phyloP scores from a whole-genome alignment of 1,140 invertebrate genomes.

The Pectinophora gossypiella region DNA sequence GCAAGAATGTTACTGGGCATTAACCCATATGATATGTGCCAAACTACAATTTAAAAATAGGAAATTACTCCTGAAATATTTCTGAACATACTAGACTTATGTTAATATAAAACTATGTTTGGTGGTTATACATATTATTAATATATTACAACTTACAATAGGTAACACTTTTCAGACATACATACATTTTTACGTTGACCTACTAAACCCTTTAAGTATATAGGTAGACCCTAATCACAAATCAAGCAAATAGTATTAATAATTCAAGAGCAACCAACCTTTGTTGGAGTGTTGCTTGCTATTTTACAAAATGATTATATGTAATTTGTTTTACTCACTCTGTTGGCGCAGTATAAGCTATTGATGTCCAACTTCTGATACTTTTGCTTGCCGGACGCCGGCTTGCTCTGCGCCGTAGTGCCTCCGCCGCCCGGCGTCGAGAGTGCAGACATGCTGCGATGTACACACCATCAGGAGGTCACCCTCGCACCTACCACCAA shows the following conservation, averaged over 20 bases:
- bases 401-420: constrained; percentile 72
- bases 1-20: not conserved
- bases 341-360: constrained; percentile 93
- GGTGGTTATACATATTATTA: no score
- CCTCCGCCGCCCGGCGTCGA: constrained; percentile 76
- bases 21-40: not conserved
- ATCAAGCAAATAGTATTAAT: no score
- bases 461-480: constrained; percentile 76
- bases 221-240: no score
- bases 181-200: no score
- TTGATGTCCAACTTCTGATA: constrained; percentile 98
- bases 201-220: no score
- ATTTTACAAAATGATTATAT: no score
- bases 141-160: no score
- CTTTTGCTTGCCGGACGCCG: constrained; percentile 86
- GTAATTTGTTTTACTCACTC: constrained; percentile 77
- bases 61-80: not conserved
- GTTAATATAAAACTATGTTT: no score
- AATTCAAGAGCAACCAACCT: no score
- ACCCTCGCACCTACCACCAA: constrained; percentile 70
- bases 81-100: no score
- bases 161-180: no score
- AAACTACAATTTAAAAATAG: constrained; percentile 2
- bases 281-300: no score
- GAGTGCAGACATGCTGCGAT: constrained; percentile 77